A percentile compares a stretch with the other conserved stretches of the same genome.
phyloP scores from a whole-genome alignment of 2,888 invertebrate species.

The Tetragnatha montana region DNA sequence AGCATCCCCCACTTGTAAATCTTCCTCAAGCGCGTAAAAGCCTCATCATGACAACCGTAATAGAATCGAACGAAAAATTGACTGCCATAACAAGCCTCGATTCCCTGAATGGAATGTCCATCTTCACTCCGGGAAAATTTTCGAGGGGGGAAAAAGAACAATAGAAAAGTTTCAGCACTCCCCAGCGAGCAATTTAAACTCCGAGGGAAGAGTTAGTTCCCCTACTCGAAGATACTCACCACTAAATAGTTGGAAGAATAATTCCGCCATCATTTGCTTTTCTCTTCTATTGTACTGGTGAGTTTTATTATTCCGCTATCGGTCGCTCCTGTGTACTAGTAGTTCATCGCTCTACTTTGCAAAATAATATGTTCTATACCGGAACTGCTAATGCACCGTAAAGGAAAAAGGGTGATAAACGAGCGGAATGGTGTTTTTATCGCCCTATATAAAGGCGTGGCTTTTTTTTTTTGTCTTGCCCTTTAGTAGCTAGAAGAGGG shows the following conservation, averaged over 20 bases:
- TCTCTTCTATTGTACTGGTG: background rate
- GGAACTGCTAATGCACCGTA: background rate
- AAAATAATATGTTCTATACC: background rate
- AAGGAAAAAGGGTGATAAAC: background rate
- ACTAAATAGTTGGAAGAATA: background rate
- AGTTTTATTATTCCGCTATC: background rate
- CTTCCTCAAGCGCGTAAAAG: background rate
- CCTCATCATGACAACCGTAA: background rate
- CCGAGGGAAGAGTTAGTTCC: background rate
- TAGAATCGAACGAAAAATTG: conserved; percentile 19
- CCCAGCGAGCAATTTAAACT: conserved; percentile 19
- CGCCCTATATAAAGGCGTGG: background rate
- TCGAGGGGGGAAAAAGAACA: background rate
- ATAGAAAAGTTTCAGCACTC: background rate
- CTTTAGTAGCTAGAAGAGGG: background rate
- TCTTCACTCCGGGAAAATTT: background rate
- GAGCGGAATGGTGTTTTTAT: background rate
- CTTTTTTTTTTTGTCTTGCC: background rate
- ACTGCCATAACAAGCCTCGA: conserved; percentile 25
- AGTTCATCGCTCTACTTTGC: background rate
- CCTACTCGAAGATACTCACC: background rate
- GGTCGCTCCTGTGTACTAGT: background rate
- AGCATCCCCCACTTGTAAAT: background rate
- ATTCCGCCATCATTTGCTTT: background rate
- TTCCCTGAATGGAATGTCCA: background rate